Conservation (phyloP, 2,888 invertebrate species). For the Hirtodrosophila duncani region DNA sequence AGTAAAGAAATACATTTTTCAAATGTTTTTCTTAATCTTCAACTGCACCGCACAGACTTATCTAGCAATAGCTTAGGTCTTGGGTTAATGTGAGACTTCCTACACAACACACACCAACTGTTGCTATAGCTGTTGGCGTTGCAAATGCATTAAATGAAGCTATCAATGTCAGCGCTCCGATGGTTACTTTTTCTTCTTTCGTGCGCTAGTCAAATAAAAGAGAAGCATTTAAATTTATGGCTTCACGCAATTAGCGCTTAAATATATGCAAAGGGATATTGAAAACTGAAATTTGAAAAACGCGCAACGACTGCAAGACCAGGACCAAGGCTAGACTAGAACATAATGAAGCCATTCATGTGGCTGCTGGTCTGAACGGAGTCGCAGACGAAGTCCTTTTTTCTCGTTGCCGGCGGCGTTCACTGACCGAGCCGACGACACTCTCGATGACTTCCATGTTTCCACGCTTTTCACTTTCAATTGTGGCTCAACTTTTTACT, state of each 20-base stretch:
- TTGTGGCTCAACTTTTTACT: constrained; percentile 68
- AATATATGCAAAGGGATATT: constrained; percentile 70
- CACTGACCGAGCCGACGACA: constrained; percentile 57
- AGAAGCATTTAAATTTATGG: constrained; percentile 62
- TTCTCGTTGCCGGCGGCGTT: constrained; percentile 31
- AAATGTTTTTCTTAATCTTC: no score
- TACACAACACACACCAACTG: constrained; percentile 31
- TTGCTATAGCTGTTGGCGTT: constrained; percentile 49
- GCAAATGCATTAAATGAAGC: constrained; percentile 63
- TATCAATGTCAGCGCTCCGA: constrained; percentile 43
- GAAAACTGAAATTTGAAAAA: constrained; percentile 42
- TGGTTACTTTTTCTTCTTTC: constrained; percentile 17
- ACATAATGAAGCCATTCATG: constrained; percentile 56
- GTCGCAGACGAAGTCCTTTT: constrained; percentile 15
- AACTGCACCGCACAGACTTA: no score
- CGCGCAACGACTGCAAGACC: constrained; percentile 19
- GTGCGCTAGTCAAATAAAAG: constrained; percentile 45
- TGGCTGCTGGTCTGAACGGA: constrained; percentile 14
- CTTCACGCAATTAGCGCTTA: constrained; percentile 75
- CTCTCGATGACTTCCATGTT: constrained; percentile 71
- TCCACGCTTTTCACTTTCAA: constrained; percentile 76
- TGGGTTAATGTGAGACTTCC: constrained; percentile 5
- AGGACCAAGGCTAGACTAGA: constrained; percentile 34
- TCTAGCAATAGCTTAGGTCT: no score
- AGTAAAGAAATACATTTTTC: no score